These are phyloP conservation scores for Melanchra persicariae DNA, from an alignment of 2,888 invertebrate species.

Conservation along the genomic window DNA sequence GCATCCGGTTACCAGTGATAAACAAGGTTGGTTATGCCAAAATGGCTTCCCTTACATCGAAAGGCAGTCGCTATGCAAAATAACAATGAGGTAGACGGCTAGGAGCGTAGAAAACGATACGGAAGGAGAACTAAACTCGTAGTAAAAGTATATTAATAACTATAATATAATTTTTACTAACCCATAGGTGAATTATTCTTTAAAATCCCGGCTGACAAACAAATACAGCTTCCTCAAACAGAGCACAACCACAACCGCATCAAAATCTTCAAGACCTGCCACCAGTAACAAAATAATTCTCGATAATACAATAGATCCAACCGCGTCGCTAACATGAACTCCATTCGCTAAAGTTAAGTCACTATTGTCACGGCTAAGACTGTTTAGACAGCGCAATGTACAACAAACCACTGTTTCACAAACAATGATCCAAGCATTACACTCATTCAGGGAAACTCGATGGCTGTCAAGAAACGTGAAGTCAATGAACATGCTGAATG, in stretches of 20 bases:
- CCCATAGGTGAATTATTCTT: conserved; percentile 30
- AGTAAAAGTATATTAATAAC: background rate
- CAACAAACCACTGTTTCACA: conserved; percentile 83
- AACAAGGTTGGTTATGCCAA: conserved; percentile 1
- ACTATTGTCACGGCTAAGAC: conserved; percentile 68
- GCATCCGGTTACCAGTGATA: conserved; percentile 32
- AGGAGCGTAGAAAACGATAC: background rate
- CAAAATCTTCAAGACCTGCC: conserved; percentile 2
- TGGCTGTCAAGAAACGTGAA: conserved; percentile 62
- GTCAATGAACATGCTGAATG: conserved; percentile 60
- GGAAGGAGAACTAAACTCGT: background rate
- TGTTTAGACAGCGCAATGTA: conserved; percentile 78
- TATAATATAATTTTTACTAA: conserved; percentile 32
- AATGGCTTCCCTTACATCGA: background rate
- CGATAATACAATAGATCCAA: conserved; percentile 42
- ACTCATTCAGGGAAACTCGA: conserved; percentile 77
- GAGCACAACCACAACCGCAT: too few relatives aligned
- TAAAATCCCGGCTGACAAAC: background rate
- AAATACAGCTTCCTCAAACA: background rate
- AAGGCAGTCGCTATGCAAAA: background rate
- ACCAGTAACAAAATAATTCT: conserved; percentile 20
- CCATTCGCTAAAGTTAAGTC: conserved; percentile 61
- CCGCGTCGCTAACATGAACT: conserved; percentile 55
- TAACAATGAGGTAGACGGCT: background rate
- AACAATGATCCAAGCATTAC: conserved; percentile 77